phyloP scores from a whole-genome alignment of 2,113 vertebrate species.

The Struthidea cinerea region DNA sequence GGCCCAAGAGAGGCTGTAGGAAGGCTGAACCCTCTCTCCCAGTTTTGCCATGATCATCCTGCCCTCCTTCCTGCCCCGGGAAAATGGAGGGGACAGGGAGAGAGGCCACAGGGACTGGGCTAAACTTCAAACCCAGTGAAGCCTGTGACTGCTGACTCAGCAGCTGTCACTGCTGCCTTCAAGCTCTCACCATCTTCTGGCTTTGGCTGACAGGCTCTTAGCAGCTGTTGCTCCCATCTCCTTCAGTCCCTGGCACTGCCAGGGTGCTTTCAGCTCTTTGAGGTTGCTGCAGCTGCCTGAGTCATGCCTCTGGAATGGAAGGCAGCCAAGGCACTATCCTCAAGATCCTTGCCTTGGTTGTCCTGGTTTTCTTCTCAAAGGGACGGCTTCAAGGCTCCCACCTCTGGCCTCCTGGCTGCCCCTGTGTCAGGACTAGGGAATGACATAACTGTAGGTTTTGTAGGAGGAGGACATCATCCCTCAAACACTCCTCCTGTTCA shows the following conservation, averaged over 20 bases:
- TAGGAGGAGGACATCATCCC: not conserved
- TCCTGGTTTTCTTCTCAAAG: not conserved
- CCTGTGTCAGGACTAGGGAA: not conserved
- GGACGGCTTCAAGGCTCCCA: not conserved
- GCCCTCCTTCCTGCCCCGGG: not conserved
- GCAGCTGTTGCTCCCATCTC: not conserved
- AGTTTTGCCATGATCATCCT: not conserved
- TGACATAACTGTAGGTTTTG: too few species aligned
- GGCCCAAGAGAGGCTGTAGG: not conserved
- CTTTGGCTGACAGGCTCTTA: not conserved
- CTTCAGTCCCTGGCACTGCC: not conserved
- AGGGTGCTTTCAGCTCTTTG: not conserved
- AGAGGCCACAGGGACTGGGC: not conserved
- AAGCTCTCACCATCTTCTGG: not conserved
- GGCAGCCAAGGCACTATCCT: not conserved
- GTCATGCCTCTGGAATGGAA: not conserved
- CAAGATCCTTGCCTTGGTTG: rapidly evolving
- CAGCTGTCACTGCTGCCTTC: not conserved
- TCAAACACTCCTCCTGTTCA: not conserved
- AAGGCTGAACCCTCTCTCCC: not conserved
- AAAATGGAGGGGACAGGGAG: not conserved
- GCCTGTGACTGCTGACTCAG: not conserved
- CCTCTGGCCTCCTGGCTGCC: not conserved
- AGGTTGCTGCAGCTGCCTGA: not conserved
- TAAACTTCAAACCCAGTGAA: not conserved